phyloP scores from a whole-genome alignment of 2,113 vertebrate species.

The Scomber japonicus region DNA sequence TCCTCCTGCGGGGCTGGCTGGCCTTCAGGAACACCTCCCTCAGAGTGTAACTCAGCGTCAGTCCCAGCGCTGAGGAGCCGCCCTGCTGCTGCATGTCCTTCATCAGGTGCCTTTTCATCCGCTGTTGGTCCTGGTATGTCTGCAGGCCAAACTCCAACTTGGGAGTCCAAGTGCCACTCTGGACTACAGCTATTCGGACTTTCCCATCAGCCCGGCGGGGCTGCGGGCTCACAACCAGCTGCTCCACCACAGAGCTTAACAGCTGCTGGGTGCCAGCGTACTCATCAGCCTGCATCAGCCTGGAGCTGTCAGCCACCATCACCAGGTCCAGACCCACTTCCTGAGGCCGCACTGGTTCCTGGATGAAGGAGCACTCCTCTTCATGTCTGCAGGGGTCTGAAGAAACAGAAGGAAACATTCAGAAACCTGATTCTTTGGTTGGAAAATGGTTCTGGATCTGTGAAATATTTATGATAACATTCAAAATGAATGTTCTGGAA shows the following conservation, averaged over 20 bases:
- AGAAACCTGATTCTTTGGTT: too few relatives aligned
- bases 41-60: slow-evolving; percentile 84
- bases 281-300: slow-evolving; percentile 76
- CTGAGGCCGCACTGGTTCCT: slow-evolving; percentile 47
- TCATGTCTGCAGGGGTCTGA: slow-evolving; percentile 87
- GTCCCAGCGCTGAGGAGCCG: slow-evolving; percentile 82
- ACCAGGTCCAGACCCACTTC: slow-evolving; percentile 85
- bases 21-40: slow-evolving; percentile 81
- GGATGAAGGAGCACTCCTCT: slow-evolving; percentile 67
- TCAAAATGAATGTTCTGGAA: too few relatives aligned
- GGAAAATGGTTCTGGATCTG: too few relatives aligned
- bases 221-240: slow-evolving; percentile 82
- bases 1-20: slow-evolving; percentile 70
- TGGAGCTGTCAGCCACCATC: slow-evolving; percentile 88
- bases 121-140: slow-evolving; percentile 53
- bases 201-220: slow-evolving; percentile 40
- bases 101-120: slow-evolving; percentile 84
- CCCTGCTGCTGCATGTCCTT: slow-evolving; percentile 75
- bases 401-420: not conserved
- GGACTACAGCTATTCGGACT: slow-evolving; percentile 86
- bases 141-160: slow-evolving; percentile 85
- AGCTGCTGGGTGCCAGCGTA: slow-evolving; percentile 84
- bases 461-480: too few relatives aligned
- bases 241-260: slow-evolving; percentile 83
- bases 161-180: slow-evolving; percentile 62